Conservation (phyloP, 2,113 vertebrate species). For the Spea multiplicata region DNA sequence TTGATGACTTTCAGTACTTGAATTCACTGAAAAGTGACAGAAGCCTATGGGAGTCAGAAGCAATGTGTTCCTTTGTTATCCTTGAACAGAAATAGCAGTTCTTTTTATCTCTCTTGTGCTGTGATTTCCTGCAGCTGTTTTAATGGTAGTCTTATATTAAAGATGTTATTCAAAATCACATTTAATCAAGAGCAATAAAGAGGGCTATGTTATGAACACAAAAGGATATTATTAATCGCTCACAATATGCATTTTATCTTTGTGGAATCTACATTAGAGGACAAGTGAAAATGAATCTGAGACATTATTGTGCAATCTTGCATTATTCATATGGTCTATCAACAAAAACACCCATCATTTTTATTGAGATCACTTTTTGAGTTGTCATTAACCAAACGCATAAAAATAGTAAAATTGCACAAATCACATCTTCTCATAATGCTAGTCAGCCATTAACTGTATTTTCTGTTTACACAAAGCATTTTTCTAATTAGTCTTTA, state of each 20-base stretch:
- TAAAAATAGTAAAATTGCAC: not conserved
- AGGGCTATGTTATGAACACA: slow-evolving; percentile 3
- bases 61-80: slow-evolving; percentile 51
- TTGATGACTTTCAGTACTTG: slow-evolving; percentile 65
- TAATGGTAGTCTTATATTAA: slow-evolving; percentile 30
- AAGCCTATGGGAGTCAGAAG: slow-evolving; percentile 66
- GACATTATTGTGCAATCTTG: not conserved
- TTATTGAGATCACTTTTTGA: not conserved
- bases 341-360: slow-evolving; percentile 13
- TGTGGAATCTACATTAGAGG: not conserved
- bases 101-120: slow-evolving; percentile 20
- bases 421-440: not conserved
- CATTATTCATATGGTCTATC: slow-evolving; percentile 11
- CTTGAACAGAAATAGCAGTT: slow-evolving; percentile 52
- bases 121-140: slow-evolving; percentile 54
- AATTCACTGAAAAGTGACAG: slow-evolving; percentile 67
- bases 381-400: not conserved
- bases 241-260: slow-evolving; percentile 3
- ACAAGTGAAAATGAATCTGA: not conserved
- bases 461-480: not conserved
- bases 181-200: slow-evolving; percentile 32
- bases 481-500: slow-evolving; percentile 5
- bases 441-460: not conserved
- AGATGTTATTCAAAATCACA: slow-evolving; percentile 42
- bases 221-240: slow-evolving; percentile 20